Conservation (phyloP, 2,797 vertebrate species). For the Otolemur crassicaudatus region DNA sequence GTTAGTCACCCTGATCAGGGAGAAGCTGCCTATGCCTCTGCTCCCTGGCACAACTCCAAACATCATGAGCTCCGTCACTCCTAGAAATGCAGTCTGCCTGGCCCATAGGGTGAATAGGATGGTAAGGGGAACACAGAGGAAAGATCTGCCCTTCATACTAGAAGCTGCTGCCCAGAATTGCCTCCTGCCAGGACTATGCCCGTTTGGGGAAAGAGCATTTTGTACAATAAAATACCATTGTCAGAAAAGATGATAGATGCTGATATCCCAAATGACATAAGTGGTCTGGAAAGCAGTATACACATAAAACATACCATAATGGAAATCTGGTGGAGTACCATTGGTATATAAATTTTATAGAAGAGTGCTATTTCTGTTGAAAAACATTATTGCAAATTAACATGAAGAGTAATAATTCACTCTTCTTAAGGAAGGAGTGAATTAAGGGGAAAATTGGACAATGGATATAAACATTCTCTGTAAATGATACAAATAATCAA, state of each 20-base stretch:
- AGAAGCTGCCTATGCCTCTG: neutral
- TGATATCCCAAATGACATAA: neutral
- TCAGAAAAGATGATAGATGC: neutral
- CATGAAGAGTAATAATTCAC: neutral
- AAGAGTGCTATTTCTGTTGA: neutral
- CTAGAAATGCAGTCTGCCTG: neutral
- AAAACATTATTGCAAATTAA: conserved; percentile 30
- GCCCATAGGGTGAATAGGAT: neutral
- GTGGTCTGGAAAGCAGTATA: neutral
- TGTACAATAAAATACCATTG: neutral
- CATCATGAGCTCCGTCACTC: neutral
- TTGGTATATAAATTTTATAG: neutral
- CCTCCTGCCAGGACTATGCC: neutral
- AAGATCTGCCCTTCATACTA: neutral
- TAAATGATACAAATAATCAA: neutral
- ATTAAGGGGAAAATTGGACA: neutral
- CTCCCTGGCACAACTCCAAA: neutral
- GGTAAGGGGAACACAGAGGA: neutral
- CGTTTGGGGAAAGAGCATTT: neutral
- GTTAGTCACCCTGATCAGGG: neutral
- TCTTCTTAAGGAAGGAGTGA: no score
- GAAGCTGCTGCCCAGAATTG: neutral
- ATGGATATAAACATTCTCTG: neutral
- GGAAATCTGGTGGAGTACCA: neutral
- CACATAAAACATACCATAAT: neutral